Evolutionary conservation across 2,888 invertebrate genomes (phyloP), one percentile per base, ranked within the genome.

Genomic region (Sclerodermus sp.): DNA sequence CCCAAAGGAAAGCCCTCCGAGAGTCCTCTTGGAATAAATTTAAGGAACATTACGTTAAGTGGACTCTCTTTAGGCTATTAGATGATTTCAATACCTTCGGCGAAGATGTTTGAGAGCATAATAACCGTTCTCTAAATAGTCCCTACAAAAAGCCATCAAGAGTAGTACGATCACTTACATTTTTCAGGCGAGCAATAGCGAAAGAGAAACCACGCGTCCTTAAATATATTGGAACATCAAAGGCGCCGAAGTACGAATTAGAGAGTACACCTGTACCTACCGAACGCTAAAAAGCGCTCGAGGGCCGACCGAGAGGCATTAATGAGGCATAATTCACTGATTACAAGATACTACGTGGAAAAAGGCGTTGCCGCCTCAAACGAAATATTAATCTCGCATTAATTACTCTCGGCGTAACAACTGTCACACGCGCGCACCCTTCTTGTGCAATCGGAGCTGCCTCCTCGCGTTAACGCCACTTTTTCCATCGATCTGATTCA

Each of bases 311-410:
- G 17, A 9, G n/a, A n/a, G 12, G 15, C 40, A 42, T 55, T 57
- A 55, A 57, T 45, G 49, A 31, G 39, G 30, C 45, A 55, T 51
- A 55, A 57, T 55, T 57, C 41, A 41, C 32, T 18, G 49, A 57
- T 51, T 51, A 49, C 45, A 42, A 38, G 49, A 12, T 15, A 38
- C 31, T 37, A 42, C 40, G 16, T 17, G 23, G 40, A 52, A 55
- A 57, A 14, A 32, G 47, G 43, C 49, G 38, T 49, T 38, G 47
- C 44, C 36, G 23, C 23, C 42, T 12, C 15, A 49, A 16, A 38
- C 16, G 34, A n/a, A 23, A 13, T 29, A 47, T 53, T 42, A 47
- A 47, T 45, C 47, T 47, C 40, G 32, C 44, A 49, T 60, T 50
- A 51, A 60, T 60, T 51, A 57, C 46, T 14, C 17, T 14, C 6